A percentile compares a stretch with the other conserved stretches of the same genome.
Conservation (phyloP, 1,140 invertebrate species). For the Globodera ellingtonae region DNA sequence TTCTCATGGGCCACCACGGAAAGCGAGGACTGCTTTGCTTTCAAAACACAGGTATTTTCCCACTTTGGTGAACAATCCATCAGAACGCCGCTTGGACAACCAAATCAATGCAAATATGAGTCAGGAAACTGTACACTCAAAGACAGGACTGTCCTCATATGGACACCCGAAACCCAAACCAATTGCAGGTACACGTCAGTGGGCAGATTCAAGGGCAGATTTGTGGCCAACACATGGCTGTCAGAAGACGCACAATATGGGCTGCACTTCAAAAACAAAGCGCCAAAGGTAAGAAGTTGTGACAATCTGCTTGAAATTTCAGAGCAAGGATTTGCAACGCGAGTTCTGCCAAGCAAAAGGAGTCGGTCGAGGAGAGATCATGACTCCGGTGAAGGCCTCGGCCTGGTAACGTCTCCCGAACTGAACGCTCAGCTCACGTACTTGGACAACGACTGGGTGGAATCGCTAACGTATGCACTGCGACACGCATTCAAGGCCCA, state of each 20-base stretch:
- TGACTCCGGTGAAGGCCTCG: not conserved
- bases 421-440: not conserved
- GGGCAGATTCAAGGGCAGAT: not conserved
- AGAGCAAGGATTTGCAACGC: conserved; percentile 8
- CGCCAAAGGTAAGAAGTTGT: not conserved
- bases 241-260: conserved; percentile 8
- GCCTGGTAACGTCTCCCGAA: not conserved
- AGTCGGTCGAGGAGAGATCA: not conserved
- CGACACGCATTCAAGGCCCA: not conserved
- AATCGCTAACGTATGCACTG: not conserved
- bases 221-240: not conserved
- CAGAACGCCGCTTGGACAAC: not conserved
- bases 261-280: conserved; percentile 7
- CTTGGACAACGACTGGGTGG: conserved; percentile 12
- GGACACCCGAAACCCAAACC: not conserved
- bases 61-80: not conserved
- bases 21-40: not conserved
- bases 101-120: not conserved
- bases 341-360: not conserved
- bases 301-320: not conserved
- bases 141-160: not conserved
- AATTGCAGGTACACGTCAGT: not conserved
- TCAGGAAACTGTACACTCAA: not conserved
- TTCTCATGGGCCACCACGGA: not conserved
- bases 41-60: not conserved